Percentiles rank a stretch among this genome's conserved stretches.
phyloP scores from a whole-genome alignment of 1,140 invertebrate genomes.

The Arion vulgaris region DNA sequence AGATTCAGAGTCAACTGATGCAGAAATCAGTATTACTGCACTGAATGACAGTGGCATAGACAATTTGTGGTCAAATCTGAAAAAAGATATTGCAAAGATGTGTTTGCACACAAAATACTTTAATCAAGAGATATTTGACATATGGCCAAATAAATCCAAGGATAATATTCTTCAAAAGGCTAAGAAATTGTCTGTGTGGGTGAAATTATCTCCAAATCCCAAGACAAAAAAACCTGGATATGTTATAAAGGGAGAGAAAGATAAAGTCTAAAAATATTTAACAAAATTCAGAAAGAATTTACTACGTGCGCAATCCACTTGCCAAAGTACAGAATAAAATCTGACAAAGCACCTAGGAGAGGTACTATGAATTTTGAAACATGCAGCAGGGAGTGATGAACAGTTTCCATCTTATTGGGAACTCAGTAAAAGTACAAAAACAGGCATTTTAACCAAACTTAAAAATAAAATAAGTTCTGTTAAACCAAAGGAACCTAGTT shows the following conservation, averaged over 20 bases:
- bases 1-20: background rate
- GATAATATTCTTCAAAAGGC: conserved; percentile 6
- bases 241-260: conserved; percentile 7
- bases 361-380: conserved; percentile 13
- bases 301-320: background rate
- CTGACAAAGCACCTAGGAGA: conserved; percentile 5
- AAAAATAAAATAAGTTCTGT: background rate
- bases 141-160: background rate
- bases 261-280: background rate
- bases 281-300: background rate
- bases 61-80: background rate
- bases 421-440: background rate
- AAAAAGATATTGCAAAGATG: background rate
- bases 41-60: background rate
- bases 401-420: conserved; percentile 17
- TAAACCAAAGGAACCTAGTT: background rate
- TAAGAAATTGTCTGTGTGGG: conserved; percentile 18
- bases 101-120: conserved; percentile 14
- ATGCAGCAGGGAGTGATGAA: conserved; percentile 26
- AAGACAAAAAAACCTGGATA: conserved; percentile 11
- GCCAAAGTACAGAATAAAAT: background rate
- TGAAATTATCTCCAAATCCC: background rate
- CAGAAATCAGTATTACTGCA: conserved; percentile 10
- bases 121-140: background rate
- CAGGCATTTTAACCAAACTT: background rate